Evolutionary conservation across 2,888 invertebrate species (phyloP).

Genomic region (Eristalinus sepulchralis): DNA sequence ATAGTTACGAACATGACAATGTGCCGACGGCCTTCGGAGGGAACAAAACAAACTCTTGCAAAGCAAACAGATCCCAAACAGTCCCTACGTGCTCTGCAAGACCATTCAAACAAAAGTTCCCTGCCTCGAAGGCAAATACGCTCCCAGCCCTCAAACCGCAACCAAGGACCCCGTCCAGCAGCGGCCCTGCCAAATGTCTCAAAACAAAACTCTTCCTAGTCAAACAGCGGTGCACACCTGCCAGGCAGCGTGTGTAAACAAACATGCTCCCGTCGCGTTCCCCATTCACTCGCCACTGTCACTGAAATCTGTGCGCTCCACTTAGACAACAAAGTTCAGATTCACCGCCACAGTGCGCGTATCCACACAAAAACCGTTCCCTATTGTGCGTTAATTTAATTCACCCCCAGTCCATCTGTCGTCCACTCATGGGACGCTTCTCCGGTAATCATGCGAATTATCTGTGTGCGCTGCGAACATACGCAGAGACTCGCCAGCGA

Average conservation of each 20-base stretch:
- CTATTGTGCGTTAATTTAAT: conserved; percentile 2
- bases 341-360: neutral
- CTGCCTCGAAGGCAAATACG: neutral
- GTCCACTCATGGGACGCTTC: neutral
- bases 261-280: too few relatives aligned
- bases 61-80: neutral
- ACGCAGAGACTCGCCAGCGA: neutral
- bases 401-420: neutral
- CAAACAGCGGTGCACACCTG: neutral
- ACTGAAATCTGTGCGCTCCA: neutral
- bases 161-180: neutral
- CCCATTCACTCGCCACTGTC: neutral
- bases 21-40: neutral
- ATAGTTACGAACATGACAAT: too few relatives aligned
- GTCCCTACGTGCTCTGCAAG: neutral
- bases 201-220: neutral
- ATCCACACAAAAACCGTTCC: neutral
- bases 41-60: neutral
- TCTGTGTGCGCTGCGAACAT: neutral
- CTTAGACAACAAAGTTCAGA: neutral
- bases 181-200: neutral
- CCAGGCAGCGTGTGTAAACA: neutral
- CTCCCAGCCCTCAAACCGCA: neutral
- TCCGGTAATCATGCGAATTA: conserved; percentile 5
- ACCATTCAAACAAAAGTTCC: neutral